phyloP scores from a whole-genome alignment of 2,113 vertebrate genomes.

The Thryonomys swinderianus region DNA sequence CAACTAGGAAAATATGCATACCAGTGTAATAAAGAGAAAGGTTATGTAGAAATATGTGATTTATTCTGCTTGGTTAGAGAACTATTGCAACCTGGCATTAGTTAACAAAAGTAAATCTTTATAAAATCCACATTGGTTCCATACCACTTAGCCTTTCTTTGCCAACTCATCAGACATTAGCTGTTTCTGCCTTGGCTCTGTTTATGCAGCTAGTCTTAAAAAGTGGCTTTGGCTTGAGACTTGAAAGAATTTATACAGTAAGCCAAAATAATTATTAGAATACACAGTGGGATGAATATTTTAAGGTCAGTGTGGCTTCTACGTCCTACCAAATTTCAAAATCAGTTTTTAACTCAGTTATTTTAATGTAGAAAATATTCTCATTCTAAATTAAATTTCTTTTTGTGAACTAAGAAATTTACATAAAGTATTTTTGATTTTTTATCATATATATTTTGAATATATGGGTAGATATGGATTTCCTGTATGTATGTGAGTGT shows the following conservation, averaged over 20 bases:
- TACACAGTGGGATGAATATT: constrained; percentile 8
- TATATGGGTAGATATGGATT: neutral
- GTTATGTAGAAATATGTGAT: neutral
- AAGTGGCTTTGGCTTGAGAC: neutral
- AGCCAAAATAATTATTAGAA: constrained; percentile 65
- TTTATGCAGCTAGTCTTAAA: neutral
- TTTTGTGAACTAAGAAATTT: constrained; percentile 8
- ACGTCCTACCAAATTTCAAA: constrained; percentile 18
- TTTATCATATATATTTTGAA: neutral
- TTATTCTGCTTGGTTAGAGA: neutral
- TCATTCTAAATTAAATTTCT: neutral
- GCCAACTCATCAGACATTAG: neutral
- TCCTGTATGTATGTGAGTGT: neutral
- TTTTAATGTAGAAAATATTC: constrained; percentile 26
- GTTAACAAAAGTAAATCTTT: neutral
- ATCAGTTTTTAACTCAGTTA: constrained; percentile 18
- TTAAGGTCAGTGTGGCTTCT: constrained; percentile 15
- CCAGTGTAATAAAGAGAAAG: neutral
- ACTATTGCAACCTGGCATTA: neutral
- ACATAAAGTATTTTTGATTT: neutral
- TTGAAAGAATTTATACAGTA: constrained; percentile 59
- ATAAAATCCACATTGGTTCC: neutral
- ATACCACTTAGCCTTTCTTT: neutral
- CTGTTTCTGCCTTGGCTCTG: neutral
- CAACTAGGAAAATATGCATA: neutral